Conservation (phyloP, 2,888 invertebrate genomes). For the Agrilus biguttatus region DNA sequence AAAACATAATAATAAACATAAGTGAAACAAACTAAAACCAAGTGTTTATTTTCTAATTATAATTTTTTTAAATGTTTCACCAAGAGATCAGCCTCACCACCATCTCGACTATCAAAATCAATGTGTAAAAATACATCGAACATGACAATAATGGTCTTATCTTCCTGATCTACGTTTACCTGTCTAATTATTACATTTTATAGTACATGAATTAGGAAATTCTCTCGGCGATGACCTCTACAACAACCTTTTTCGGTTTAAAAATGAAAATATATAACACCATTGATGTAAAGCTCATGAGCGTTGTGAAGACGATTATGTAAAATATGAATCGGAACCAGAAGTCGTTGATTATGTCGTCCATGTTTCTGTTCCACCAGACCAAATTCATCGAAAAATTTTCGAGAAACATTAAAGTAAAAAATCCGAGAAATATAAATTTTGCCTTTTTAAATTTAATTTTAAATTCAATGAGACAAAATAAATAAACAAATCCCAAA, state of each 20-base stretch:
- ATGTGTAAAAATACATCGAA: too few relatives aligned
- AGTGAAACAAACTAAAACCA: too few relatives aligned
- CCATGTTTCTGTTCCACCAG: constrained; percentile 47
- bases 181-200: too few relatives aligned
- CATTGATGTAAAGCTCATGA: constrained; percentile 45
- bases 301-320: constrained; percentile 42
- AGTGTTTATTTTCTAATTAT: too few relatives aligned
- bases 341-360: constrained; percentile 39
- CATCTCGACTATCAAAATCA: too few relatives aligned
- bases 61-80: too few relatives aligned
- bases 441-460: constrained; percentile 60
- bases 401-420: constrained; percentile 48
- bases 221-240: constrained; percentile 10
- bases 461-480: constrained; percentile 66
- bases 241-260: constrained; percentile 38
- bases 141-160: too few relatives aligned
- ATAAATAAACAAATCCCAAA: constrained; percentile 58
- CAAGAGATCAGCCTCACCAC: too few relatives aligned
- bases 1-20: too few relatives aligned
- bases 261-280: constrained; percentile 47
- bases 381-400: constrained; percentile 53
- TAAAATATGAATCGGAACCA: constrained; percentile 55
- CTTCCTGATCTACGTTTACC: too few relatives aligned
- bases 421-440: constrained; percentile 54
- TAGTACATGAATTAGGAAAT: too few relatives aligned